phyloP scores from a whole-genome alignment of 2,113 vertebrate genomes.

The Heloderma charlesbogerti region DNA sequence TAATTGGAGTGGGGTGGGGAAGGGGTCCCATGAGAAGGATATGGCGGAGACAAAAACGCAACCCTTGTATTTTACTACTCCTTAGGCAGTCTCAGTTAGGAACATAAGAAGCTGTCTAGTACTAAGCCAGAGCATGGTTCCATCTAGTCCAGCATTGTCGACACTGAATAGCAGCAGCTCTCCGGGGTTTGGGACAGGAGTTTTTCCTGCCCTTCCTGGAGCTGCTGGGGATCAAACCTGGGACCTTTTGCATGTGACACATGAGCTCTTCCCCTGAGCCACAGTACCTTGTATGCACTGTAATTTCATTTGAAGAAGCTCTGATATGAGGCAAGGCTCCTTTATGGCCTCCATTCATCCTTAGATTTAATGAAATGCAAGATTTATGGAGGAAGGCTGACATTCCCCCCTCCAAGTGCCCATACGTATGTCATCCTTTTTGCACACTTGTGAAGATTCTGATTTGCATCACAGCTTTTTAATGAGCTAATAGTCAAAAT shows the following conservation, averaged over 20 bases:
- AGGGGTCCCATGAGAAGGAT: neutral
- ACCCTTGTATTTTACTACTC: neutral
- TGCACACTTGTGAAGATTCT: slow-evolving; percentile 39
- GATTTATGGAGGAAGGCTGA: slow-evolving; percentile 57
- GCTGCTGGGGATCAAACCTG: too few species aligned
- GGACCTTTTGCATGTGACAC: too few species aligned
- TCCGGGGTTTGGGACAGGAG: too few species aligned
- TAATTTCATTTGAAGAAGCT: slow-evolving; percentile 30
- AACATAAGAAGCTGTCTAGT: too few species aligned
- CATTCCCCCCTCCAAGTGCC: slow-evolving; percentile 45
- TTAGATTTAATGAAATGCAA: slow-evolving; percentile 65
- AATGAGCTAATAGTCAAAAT: slow-evolving; percentile 78
- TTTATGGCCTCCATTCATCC: slow-evolving; percentile 55
- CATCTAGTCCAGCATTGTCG: too few species aligned
- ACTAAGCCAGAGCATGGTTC: too few species aligned
- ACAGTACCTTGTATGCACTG: slow-evolving; percentile 32
- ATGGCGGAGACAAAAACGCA: neutral
- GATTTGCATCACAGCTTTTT: slow-evolving; percentile 76
- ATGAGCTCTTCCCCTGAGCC: too few species aligned
- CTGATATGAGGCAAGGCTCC: slow-evolving; percentile 50
- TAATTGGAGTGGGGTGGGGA: neutral
- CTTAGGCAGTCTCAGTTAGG: neutral
- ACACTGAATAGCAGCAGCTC: too few species aligned
- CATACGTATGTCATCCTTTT: slow-evolving; percentile 53
- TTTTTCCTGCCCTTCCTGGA: too few species aligned